Base-by-base conservation (phyloP, 1,140 invertebrate species). In the Sweltsa coloradensis region DNA sequence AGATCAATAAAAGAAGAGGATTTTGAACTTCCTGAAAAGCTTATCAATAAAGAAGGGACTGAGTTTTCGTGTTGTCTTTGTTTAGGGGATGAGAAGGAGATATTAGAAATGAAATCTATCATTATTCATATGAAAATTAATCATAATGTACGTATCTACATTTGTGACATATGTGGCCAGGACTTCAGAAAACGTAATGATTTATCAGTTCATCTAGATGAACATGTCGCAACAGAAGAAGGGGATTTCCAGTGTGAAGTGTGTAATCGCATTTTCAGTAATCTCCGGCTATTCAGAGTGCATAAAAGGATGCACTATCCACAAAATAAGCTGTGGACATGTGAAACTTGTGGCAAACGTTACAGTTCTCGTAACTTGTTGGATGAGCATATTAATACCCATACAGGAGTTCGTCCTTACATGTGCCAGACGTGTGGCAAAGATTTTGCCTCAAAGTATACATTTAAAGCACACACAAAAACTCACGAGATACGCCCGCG, bases 391-490 rank as follows among this genome's bases (percentile, higher is more conserved):
- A 74, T 72, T 40, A 83, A 84, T 58, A 74, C 70, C 1, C 83
- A 85, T 56, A 78, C 70, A 1, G 83, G 82, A 0, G 55, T 69
- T 24, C 63, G 82, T 4, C 81, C 83, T 0, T 80, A 85, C 59
- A 58, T 68, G 2, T 86, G 83, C 55, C 54, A 65, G 1, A 56
- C 68, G 13, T 88, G 84, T 60, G 66, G 69, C 4, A 86, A 86
- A 64, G 71, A 75, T 53, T 86, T 86, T 60, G 77, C 83, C 1
- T 83, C 79, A 2, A 86, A 85, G 53, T 86, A 85, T 55, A 82
- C 82, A 1, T 78, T 78, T 49, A 80, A 78, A 53, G 76, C 81
- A 0, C 84, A 86, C 57, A 65, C 77, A 44, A 86, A 85, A 64
- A 86, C 79, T 0, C 83, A 88, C 53, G 67, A 75, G 57, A 70